Evolutionary conservation across 1,140 invertebrate species (phyloP).

Genomic region (Batillaria attramentaria): DNA sequence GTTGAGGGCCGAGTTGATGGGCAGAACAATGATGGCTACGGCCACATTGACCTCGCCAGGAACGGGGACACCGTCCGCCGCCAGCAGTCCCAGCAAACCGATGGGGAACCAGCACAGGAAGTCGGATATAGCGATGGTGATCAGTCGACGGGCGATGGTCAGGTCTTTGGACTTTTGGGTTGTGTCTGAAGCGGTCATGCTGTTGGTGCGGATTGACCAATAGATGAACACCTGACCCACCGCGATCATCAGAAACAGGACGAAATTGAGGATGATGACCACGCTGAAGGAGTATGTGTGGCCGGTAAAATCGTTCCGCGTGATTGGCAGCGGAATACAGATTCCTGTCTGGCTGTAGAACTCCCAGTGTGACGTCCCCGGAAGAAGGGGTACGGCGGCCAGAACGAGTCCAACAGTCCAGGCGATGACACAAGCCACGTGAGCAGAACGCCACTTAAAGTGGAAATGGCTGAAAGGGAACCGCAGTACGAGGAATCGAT

Average conservation of each 20-base stretch:
- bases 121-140: constrained; percentile 4
- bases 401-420: constrained; percentile 35
- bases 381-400: constrained; percentile 31
- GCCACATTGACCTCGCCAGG: constrained; percentile 14
- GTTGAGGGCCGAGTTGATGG: constrained; percentile 36
- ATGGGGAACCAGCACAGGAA: constrained; percentile 24
- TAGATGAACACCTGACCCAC: constrained; percentile 48
- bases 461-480: constrained; percentile 49
- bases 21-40: constrained; percentile 28
- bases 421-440: constrained; percentile 4
- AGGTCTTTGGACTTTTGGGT: not conserved
- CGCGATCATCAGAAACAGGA: constrained; percentile 42
- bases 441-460: constrained; percentile 28
- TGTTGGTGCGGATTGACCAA: constrained; percentile 22
- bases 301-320: constrained; percentile 26
- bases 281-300: constrained; percentile 40
- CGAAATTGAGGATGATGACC: constrained; percentile 45
- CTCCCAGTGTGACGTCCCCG: constrained; percentile 23
- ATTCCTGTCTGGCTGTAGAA: constrained; percentile 47
- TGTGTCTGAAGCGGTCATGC: not conserved
- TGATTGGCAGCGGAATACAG: constrained; percentile 47
- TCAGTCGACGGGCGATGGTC: constrained; percentile 2
- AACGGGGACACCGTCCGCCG: not conserved
- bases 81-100: constrained; percentile 15
- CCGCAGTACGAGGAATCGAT: constrained; percentile 52